Evolutionary conservation across 2,888 invertebrate genomes (phyloP).

Genomic region (Psococerastis gibbosa): DNA sequence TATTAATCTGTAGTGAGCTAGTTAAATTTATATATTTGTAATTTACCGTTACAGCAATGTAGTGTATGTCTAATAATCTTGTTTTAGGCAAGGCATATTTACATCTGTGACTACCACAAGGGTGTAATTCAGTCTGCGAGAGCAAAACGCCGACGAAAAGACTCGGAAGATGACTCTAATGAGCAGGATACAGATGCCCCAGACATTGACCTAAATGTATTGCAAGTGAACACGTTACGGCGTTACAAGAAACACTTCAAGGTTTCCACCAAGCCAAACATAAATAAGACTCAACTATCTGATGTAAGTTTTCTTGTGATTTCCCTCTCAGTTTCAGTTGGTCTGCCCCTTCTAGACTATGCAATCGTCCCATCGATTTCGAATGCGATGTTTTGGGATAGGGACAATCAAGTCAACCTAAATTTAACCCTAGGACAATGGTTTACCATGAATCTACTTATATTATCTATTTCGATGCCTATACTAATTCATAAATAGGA

Average conservation of each 20-base stretch:
- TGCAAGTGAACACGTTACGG: slow-evolving; percentile 85
- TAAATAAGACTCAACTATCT: slow-evolving; percentile 88
- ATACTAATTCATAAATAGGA: too few relatives aligned
- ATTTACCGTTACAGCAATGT: too few relatives aligned
- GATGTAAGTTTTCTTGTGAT: slow-evolving; percentile 47
- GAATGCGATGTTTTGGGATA: too few relatives aligned
- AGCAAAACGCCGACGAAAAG: slow-evolving; percentile 75
- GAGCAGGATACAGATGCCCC: slow-evolving; percentile 83
- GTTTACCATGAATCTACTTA: too few relatives aligned
- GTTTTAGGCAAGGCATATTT: slow-evolving; percentile 72
- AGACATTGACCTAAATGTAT: slow-evolving; percentile 82
- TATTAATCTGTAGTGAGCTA: too few relatives aligned
- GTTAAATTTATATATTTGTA: too few relatives aligned
- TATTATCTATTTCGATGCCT: too few relatives aligned
- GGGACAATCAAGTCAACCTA: too few relatives aligned
- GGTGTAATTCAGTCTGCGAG: slow-evolving; percentile 90
- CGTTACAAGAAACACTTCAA: slow-evolving; percentile 89
- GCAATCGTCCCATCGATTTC: too few relatives aligned
- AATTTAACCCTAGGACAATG: too few relatives aligned
- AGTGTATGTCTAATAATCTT: slow-evolving; percentile 21
- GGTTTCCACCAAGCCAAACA: slow-evolving; percentile 72
- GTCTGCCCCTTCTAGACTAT: too few relatives aligned
- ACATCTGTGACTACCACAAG: slow-evolving; percentile 94
- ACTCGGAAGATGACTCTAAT: slow-evolving; percentile 86
- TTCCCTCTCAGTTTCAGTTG: slow-evolving; percentile 5